Conservation (phyloP, 2,888 invertebrate species). For the Enchytraeus crypticus region DNA sequence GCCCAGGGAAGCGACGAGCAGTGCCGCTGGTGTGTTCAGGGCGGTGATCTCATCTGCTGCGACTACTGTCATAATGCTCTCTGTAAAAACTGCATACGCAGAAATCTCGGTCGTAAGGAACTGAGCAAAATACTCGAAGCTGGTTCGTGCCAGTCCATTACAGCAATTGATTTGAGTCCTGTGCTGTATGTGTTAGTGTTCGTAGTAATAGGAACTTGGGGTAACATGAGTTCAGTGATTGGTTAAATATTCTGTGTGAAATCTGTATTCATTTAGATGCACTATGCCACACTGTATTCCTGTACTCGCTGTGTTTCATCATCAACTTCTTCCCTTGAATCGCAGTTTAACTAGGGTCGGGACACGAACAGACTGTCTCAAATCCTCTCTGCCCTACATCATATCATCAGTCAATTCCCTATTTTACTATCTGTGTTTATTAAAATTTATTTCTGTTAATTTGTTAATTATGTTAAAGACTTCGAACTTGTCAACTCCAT, state of each 20-base stretch:
- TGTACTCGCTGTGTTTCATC: no score
- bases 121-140: constrained; percentile 10
- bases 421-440: no score
- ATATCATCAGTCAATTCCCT: no score
- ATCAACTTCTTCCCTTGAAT: no score
- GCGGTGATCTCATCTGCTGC: constrained; percentile 50
- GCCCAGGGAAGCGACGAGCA: constrained; percentile 52
- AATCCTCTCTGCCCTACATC: no score
- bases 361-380: no score
- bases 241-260: background rate
- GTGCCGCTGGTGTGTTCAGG: constrained; percentile 54
- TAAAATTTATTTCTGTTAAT: no score
- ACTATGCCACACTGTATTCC: background rate
- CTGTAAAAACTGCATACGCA: constrained; percentile 52
- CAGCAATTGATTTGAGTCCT: background rate
- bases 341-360: no score
- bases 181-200: background rate
- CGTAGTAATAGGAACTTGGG: background rate
- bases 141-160: background rate
- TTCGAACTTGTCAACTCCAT: no score
- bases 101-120: constrained; percentile 48
- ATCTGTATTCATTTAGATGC: background rate
- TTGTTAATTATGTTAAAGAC: no score
- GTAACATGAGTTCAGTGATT: background rate
- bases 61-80: constrained; percentile 51